Percentiles rank a stretch among this genome's conserved stretches.
These are phyloP conservation scores for Alosa alosa DNA, from an alignment of 2,113 vertebrate genomes.

Conservation along the genomic window DNA sequence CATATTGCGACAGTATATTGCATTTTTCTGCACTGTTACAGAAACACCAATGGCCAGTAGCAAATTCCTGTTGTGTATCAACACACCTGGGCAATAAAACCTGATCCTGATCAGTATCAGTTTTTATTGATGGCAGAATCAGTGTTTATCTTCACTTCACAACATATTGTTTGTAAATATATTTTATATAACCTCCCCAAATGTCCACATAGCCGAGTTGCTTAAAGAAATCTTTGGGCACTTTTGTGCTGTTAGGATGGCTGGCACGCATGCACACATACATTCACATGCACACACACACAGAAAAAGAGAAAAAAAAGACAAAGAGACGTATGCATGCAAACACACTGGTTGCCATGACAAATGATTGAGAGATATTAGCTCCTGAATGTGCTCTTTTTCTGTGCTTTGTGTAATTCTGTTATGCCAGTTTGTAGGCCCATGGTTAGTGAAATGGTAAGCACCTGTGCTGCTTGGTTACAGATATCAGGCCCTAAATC, in stretches of 20 bases:
- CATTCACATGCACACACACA: background rate
- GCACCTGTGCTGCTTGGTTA: background rate
- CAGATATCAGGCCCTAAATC: background rate
- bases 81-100: too few species aligned
- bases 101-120: too few species aligned
- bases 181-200: background rate
- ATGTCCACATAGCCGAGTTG: background rate
- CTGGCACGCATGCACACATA: background rate
- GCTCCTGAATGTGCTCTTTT: background rate
- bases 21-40: too few species aligned
- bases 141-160: too few species aligned
- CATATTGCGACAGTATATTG: too few species aligned
- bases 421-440: background rate
- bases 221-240: too few species aligned
- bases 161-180: too few species aligned
- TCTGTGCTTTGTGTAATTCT: background rate
- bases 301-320: background rate
- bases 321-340: background rate
- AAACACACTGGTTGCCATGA: background rate
- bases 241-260: too few species aligned
- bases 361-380: constrained; percentile 14
- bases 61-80: too few species aligned
- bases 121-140: too few species aligned
- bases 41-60: too few species aligned
- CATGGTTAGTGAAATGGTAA: background rate